A percentile compares a stretch with the other conserved stretches of the same genome.
Conservation (phyloP, 2,113 vertebrate species). For the Hemiscyllium ocellatum region DNA sequence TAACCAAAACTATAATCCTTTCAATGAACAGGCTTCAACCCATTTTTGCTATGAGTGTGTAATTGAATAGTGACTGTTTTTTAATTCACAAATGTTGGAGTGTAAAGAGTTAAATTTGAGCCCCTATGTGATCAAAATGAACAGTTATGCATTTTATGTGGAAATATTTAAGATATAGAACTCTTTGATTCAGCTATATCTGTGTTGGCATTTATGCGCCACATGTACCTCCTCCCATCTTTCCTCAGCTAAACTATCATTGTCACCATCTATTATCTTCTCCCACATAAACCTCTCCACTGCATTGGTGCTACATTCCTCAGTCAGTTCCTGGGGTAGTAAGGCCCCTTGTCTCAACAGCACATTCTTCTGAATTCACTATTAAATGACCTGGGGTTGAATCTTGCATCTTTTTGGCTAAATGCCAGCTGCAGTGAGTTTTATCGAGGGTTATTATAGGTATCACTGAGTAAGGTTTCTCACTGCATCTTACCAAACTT, state of each 20-base stretch:
- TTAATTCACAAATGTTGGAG: not conserved
- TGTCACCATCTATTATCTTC: not conserved
- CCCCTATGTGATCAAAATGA: not conserved
- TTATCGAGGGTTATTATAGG: too few species aligned
- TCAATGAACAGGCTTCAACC: not conserved
- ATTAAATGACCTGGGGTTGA: not conserved
- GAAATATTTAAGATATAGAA: not conserved
- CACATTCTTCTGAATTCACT: not conserved
- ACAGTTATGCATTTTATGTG: not conserved
- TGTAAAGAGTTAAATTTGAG: not conserved
- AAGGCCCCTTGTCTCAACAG: not conserved
- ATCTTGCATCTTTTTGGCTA: too few species aligned
- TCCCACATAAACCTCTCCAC: not conserved
- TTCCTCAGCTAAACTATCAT: not conserved
- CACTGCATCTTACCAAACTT: too few species aligned
- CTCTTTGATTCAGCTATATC: not conserved
- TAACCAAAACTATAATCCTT: not conserved
- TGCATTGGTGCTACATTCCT: not conserved
- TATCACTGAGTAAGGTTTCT: too few species aligned
- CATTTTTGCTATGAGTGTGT: not conserved
- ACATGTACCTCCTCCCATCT: not conserved
- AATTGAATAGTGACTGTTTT: not conserved
- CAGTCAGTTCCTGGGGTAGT: not conserved
- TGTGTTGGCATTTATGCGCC: not conserved
- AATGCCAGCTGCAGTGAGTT: too few species aligned